phyloP scores from a whole-genome alignment of 2,888 invertebrate species.

The Drosophila anceps region DNA sequence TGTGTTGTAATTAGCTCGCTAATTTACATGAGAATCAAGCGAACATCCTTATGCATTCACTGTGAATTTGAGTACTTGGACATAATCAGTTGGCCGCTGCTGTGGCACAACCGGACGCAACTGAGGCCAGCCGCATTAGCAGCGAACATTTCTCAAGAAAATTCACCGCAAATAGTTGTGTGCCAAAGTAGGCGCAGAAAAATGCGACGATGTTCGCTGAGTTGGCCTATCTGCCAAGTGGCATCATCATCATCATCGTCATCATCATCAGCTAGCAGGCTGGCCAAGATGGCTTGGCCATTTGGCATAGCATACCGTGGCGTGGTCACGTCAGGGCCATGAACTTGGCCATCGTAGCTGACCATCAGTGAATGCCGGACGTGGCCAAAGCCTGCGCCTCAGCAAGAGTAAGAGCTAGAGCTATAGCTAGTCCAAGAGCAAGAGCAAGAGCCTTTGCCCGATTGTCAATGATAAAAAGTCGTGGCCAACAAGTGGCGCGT shows the following conservation, averaged over 20 bases:
- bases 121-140: constrained; percentile 20
- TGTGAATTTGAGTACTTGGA: constrained; percentile 10
- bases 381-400: constrained; percentile 45
- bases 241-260: constrained; percentile 62
- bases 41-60: constrained; percentile 62
- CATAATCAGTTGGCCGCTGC: constrained; percentile 39
- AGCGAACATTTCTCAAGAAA: constrained; percentile 65
- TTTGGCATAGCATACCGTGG: constrained; percentile 46
- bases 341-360: constrained; percentile 76
- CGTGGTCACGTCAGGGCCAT: constrained; percentile 77
- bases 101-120: constrained; percentile 29
- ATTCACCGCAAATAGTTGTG: constrained; percentile 68
- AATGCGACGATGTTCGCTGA: constrained; percentile 63
- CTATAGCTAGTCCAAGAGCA: constrained; percentile 15
- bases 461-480: constrained; percentile 75
- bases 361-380: constrained; percentile 72
- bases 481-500: constrained; percentile 79
- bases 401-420: constrained; percentile 50
- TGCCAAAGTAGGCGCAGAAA: constrained; percentile 74
- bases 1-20: constrained; percentile 67
- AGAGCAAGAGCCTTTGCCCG: constrained; percentile 40
- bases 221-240: constrained; percentile 74
- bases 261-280: constrained; percentile 21
- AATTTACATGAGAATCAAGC: constrained; percentile 68
- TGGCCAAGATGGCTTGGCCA: constrained; percentile 26